Evolutionary conservation across 2,113 vertebrate genomes (phyloP).

Genomic region (Cottus gobio): DNA sequence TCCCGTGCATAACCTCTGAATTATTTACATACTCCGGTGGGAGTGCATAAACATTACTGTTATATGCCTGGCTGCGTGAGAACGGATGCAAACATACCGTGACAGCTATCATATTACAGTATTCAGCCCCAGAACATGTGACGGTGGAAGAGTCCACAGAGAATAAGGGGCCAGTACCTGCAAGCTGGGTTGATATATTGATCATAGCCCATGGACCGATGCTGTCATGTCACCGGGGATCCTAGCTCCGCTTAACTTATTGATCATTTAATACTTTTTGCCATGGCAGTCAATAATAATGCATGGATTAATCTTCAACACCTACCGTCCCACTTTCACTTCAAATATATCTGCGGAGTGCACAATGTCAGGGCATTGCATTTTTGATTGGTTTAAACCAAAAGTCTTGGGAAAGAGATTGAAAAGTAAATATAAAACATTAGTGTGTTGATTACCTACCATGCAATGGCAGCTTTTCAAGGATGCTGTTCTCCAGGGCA

Average conservation of each 20-base stretch:
- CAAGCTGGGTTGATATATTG: slow-evolving; percentile 58
- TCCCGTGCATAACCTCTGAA: slow-evolving; percentile 61
- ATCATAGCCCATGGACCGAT: slow-evolving; percentile 50
- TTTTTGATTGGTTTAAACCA: slow-evolving; percentile 11
- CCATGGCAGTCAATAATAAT: slow-evolving; percentile 59
- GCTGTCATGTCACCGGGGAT: slow-evolving; percentile 52
- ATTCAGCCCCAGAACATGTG: slow-evolving; percentile 16
- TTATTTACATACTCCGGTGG: slow-evolving; percentile 73
- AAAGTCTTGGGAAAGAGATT: background rate
- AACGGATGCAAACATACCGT: slow-evolving; percentile 50
- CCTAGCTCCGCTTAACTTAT: slow-evolving; percentile 60
- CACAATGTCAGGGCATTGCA: background rate
- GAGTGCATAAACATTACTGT: slow-evolving; percentile 63
- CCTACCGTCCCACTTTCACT: slow-evolving; percentile 15
- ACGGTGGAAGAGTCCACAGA: slow-evolving; percentile 1
- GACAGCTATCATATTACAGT: slow-evolving; percentile 53
- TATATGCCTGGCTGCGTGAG: slow-evolving; percentile 42
- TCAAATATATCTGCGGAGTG: slow-evolving; percentile 4
- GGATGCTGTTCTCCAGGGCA: slow-evolving; percentile 23
- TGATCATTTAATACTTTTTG: slow-evolving; percentile 69
- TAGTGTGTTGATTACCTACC: background rate
- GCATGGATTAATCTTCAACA: slow-evolving; percentile 46
- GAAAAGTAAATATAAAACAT: background rate
- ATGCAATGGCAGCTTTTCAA: slow-evolving; percentile 31
- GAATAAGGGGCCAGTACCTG: slow-evolving; percentile 37